Evolutionary conservation across 2,888 invertebrate genomes (phyloP), one percentile per base, ranked within the genome.

Genomic region (Cinara cedri): DNA sequence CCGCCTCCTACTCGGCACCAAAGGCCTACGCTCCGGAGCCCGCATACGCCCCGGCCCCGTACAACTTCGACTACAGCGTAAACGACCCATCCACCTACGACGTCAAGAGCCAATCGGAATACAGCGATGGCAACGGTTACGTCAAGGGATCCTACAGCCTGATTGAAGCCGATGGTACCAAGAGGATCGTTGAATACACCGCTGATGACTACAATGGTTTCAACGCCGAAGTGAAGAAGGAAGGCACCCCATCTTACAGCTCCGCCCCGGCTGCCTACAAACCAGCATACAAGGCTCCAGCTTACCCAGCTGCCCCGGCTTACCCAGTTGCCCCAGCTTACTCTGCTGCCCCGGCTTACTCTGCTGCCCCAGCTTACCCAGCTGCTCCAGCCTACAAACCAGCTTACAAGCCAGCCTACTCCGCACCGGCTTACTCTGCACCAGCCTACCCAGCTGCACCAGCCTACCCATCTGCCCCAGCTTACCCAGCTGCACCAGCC

Each of bases 291-390:
- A 74, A 65, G 54, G 76, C 76, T 13, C 46, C 75, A 19, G 75
- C 65, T 55, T 75, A 75, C 65, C 75, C 68, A 34, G 72, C 72
- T 72, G 84, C 65, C 51, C 66, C 81, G n/a, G 75, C 60, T 14
- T 72, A 83, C 86, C 65, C 84, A 84, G 70, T 85, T 85, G 16
- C 86, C 86, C 66, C 75, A 26, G 54, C 10, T 84, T 85, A 85
- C 86, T 11, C 86, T 0, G 74, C 71, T 0, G 76, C 78, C n/a
- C 70, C 80, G 24, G 68, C 81, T 2, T 72, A 81, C 81, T 13
- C 62, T 19, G 46, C 80, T 13, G 81, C 82, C 14, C 75, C 75
- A 1, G 49, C 75, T 3, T 75, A 74, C 72, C 0, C 19, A 0
- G 60, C 66, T 66, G 66, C 72, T 0, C 62, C 72, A 16, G 57